Conservation (phyloP, 2,888 invertebrate genomes). For the Drosophila pseudotalamancana region DNA sequence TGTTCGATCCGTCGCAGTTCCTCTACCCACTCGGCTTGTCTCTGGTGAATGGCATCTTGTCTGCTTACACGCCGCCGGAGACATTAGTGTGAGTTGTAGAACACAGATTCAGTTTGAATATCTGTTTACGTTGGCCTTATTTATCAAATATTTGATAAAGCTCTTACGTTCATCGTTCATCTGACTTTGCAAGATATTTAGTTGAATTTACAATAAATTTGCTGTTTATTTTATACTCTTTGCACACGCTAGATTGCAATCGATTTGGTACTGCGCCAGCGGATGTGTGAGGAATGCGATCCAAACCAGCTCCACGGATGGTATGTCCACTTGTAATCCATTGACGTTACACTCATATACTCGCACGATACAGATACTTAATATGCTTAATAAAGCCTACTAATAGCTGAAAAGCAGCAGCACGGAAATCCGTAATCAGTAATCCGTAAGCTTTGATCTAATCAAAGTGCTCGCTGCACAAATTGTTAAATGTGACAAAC, state of each 20-base stretch:
- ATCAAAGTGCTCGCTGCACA: constrained; percentile 4
- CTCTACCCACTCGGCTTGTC: constrained; percentile 67
- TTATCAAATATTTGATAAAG: background rate
- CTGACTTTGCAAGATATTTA: too few species aligned
- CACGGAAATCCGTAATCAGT: background rate
- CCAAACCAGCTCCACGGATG: constrained; percentile 67
- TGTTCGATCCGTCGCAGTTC: constrained; percentile 57
- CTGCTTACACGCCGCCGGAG: constrained; percentile 72
- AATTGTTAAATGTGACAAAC: background rate
- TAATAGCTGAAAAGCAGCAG: background rate
- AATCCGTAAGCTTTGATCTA: background rate
- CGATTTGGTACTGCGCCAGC: constrained; percentile 82
- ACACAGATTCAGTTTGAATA: too few species aligned
- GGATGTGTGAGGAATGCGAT: constrained; percentile 79
- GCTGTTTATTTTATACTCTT: background rate
- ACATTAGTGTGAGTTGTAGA: constrained; percentile 74
- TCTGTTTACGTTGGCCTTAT: too few species aligned
- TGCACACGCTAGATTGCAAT: constrained; percentile 74
- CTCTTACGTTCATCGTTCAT: too few species aligned
- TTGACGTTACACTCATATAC: background rate
- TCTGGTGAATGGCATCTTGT: constrained; percentile 73
- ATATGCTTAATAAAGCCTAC: too few species aligned
- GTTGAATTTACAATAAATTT: background rate
- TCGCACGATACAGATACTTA: too few species aligned
- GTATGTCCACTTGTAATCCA: constrained; percentile 43